These are phyloP conservation scores for Chaitophorus viminalis DNA, from an alignment of 2,888 invertebrate species.

Conservation along the genomic window DNA sequence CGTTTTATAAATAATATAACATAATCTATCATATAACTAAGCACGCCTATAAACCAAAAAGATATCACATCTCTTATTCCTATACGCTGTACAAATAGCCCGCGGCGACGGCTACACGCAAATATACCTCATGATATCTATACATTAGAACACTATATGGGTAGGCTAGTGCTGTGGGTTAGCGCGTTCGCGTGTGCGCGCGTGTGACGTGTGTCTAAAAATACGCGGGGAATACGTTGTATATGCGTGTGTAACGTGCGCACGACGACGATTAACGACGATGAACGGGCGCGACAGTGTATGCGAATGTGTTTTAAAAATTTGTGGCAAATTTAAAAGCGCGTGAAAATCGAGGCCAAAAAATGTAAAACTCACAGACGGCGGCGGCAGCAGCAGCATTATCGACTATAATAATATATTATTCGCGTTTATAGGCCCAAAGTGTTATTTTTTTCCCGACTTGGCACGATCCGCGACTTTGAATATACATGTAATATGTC, in stretches of 20 bases:
- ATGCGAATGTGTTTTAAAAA: background rate
- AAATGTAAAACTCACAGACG: slow-evolving; percentile 32
- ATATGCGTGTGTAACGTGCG: background rate
- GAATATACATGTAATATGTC: background rate
- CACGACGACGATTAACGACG: slow-evolving; percentile 1
- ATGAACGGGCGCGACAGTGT: background rate
- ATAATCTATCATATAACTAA: too few relatives aligned
- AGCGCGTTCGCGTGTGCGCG: background rate
- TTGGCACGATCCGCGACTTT: slow-evolving; percentile 11
- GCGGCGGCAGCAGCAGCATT: background rate
- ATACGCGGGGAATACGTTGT: background rate
- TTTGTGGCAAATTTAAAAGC: slow-evolving; percentile 27
- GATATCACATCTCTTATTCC: too few relatives aligned
- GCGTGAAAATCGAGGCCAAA: slow-evolving; percentile 22
- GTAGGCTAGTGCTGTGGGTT: too few relatives aligned
- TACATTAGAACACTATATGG: background rate
- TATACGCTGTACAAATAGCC: too few relatives aligned
- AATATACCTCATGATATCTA: too few relatives aligned
- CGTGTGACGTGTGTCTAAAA: slow-evolving; percentile 13
- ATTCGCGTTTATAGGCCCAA: slow-evolving; percentile 5
- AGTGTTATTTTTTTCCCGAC: background rate
- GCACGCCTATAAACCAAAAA: too few relatives aligned
- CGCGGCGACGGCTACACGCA: too few relatives aligned
- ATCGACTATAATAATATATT: slow-evolving; percentile 33
- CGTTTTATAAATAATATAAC: too few relatives aligned